A percentile compares a stretch with the other conserved stretches of the same genome.
phyloP scores from a whole-genome alignment of 1,140 invertebrate species.

The Teleogryllus occipitalis region DNA sequence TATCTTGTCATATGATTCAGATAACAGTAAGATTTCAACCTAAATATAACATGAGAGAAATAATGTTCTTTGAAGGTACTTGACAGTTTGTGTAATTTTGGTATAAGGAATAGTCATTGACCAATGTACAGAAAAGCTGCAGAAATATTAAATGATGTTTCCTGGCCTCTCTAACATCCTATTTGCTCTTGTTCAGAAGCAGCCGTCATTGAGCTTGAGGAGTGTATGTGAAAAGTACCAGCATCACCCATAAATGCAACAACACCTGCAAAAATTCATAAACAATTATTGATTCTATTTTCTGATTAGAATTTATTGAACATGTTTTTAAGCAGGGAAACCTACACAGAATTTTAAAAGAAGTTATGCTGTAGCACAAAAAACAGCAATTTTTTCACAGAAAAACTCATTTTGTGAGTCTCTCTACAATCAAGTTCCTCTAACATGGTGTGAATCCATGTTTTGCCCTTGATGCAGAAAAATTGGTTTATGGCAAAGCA shows the following conservation, averaged over 20 bases:
- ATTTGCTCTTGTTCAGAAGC: not conserved
- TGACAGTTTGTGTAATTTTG: not conserved
- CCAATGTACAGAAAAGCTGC: too few species aligned
- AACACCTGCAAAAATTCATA: conserved; percentile 14
- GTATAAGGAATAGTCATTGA: too few species aligned
- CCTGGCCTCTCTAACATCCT: too few species aligned
- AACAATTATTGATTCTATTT: not conserved
- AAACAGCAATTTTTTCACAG: too few species aligned
- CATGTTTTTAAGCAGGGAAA: not conserved
- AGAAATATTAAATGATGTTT: too few species aligned
- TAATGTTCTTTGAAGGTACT: not conserved
- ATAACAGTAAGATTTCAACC: not conserved
- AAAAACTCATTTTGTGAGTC: too few species aligned
- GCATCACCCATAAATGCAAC: conserved; percentile 20
- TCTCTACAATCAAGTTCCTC: not conserved
- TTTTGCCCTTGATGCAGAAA: not conserved
- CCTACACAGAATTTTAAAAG: not conserved
- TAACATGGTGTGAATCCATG: not conserved
- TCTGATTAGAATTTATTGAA: not conserved
- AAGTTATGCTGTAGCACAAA: too few species aligned
- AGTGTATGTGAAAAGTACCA: conserved; percentile 19
- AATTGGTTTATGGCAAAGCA: not conserved
- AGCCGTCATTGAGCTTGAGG: conserved; percentile 7
- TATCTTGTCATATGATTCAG: not conserved
- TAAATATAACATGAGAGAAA: not conserved